Evolutionary conservation across 2,888 invertebrate genomes (phyloP), one percentile per base, ranked within the genome.

Genomic region (Plagiodera versicolora): DNA sequence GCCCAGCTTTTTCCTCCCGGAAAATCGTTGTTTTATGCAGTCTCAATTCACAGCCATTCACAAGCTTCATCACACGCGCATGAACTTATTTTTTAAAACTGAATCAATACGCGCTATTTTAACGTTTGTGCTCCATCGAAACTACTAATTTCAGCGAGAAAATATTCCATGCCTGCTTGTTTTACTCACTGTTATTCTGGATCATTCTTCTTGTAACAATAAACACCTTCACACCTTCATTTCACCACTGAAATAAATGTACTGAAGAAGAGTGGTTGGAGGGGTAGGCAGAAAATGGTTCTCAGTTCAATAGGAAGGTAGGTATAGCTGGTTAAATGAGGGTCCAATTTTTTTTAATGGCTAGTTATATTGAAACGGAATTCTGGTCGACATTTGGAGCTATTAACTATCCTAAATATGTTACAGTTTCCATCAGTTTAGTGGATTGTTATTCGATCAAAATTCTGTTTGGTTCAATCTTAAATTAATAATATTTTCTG

Each of bases 71-170:
- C 76, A 78, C n/a, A n/a, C 78, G 77, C 76, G 77, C 77, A 79
- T 77, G 78, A 76, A 79, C 79, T 78, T 78, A 79, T 80, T 79
- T 78, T 78, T 78, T 77, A 74, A 72, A 71, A 73, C 71, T 71
- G 75, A 79, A 79, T 79, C 79, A 77, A 79, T 79, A 79, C 77
- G 60, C 60, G 62, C 58, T 58, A 63, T 64, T 60, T 62, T 71
- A 66, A 65, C 70, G 65, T 65, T 64, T 63, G 65, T 67, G 63
- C 66, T 63, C 65, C 61, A 65, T 66, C 63, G 67, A 68, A 68
- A 64, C 67, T 64, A 67, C 66, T 61, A 63, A 63, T 64, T 57
- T 45, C 45, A 20, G 44, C 49, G 61, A 50, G 45, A 47, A 60
- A 45, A 61, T 59, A 58, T 55, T 14, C 20, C 32, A 28, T 47